Evolutionary conservation across 2,888 invertebrate genomes (phyloP), one percentile per base, ranked within the genome.

Genomic region (Amaurobius ferox): DNA sequence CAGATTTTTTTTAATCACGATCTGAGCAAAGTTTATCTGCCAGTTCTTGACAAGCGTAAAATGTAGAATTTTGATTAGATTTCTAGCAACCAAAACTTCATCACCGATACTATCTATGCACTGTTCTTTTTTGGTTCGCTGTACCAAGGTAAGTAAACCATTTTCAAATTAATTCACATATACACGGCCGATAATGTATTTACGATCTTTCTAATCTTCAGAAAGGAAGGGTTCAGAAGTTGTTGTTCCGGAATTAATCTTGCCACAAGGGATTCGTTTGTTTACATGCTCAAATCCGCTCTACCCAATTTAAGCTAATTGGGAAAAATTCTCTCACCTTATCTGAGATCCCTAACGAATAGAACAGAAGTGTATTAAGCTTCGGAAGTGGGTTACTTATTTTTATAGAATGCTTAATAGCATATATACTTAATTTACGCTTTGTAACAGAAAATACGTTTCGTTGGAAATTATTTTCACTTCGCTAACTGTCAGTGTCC

Each of bases 221-320:
- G 55, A 55, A 55, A 3, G 55, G 11, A 44, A 44, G 44, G 55
- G 19, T 23, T 55, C 23, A 23, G 23, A 55, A 55, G 55, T 55
- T 55, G 55, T 23, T 55, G 19, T 55, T 55, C 55, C 23, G 55
- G 55, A 55, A 55, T 55, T 55, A 55, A 55, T 55, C 55, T 55
- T 55, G 55, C 23, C 55, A 23, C 55, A 23, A 3, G 55, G 55
- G 55, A 55, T 55, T 55, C 55, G 23, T 55, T 55, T 55, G 55
- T 55, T 55, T 55, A 55, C 55, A 55, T 5, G 23, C 23, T 55
- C 55, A 55, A 23, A 19, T 55, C 16, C 55, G 55, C 55, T 55
- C 23, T 23, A 23, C 55, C 55, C 55, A 55, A 55, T 55, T 55
- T 55, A 55, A 55, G 55, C 55, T 55, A 55, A 55, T 55, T 55